Base-by-base conservation (phyloP, 2,113 vertebrate genomes). In the Leucosticte australis region DNA sequence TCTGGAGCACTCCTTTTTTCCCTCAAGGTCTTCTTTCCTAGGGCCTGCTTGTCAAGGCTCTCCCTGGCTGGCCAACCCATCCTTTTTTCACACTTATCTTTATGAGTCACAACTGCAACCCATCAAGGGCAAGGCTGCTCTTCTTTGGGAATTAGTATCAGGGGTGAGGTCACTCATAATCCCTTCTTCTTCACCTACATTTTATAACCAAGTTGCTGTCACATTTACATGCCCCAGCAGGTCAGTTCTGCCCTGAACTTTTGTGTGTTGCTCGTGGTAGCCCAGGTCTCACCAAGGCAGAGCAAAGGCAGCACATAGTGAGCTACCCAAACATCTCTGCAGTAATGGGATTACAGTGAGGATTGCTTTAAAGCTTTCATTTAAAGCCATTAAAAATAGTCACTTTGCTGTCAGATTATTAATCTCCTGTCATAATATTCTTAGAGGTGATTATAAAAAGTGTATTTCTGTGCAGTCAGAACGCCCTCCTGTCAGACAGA, bases 361-460 rank as follows among this genome's bases (percentile, higher is more conserved):
- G 30, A 79, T 63, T 49, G 47, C 18, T 84, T 97, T 90, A 90
- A 92, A 94, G 55, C 11, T 31, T 65, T 92, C 59, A 0, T 52
- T 87, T 83, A 68, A 78, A 94, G 71, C 85, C 83, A 93, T 96
- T 94, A 95, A 93, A 96, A 96, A 94, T 77, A 95, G 92, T 93
- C 89, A 74, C 93, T 88, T 90, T 49, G 64, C 93, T 96, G 95
- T 93, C 90, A 96, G 76, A 53, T 93, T 94, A 96, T 89, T 96
- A 95, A 94, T 93, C 8, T 2, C 68, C 90, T 95, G 79, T 83
- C 92, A 94, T 75, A 94, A 93, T 86, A 95, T 83, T 89, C 93
- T 96, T 92, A 60, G 76, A 87, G 52, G 44, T 71, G 79, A 94
- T 93, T 86, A 94, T 93, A 91, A 92, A 87, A 95, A 80, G 87